These are phyloP conservation scores for Eremophila alpestris DNA, from an alignment of 2,797 vertebrate species.

Conservation along the genomic window DNA sequence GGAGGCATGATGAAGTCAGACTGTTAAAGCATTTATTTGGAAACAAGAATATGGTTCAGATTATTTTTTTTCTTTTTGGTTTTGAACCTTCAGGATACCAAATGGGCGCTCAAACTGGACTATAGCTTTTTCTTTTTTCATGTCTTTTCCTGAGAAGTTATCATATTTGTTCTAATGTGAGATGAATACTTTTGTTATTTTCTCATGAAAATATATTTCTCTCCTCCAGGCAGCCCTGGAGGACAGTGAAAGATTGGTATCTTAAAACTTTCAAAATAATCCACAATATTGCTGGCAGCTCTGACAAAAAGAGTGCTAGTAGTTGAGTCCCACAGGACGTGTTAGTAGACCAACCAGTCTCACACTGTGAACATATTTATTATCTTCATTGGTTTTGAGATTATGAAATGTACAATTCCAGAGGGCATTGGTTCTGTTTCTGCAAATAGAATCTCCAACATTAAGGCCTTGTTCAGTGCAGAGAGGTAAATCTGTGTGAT, in stretches of 20 bases:
- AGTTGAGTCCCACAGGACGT: neutral
- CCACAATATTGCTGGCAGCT: neutral
- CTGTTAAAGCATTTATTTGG: neutral
- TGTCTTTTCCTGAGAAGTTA: neutral
- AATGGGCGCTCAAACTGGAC: neutral
- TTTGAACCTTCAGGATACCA: neutral
- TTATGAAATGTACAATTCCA: neutral
- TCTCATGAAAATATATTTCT: neutral
- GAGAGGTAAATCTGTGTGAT: neutral
- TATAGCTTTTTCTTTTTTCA: neutral
- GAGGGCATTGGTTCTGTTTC: neutral
- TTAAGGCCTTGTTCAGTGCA: neutral
- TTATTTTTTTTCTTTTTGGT: neutral
- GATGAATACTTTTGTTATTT: neutral
- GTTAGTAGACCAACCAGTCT: neutral
- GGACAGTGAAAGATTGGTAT: neutral
- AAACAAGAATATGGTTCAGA: neutral
- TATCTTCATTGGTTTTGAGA: neutral
- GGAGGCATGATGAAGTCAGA: neutral
- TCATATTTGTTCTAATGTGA: neutral
- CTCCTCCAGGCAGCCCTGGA: neutral
- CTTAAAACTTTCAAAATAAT: neutral
- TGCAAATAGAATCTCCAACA: neutral
- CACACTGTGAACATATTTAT: neutral
- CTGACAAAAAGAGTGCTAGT: neutral